These are phyloP conservation scores for Chelmon rostratus DNA, from an alignment of 2,797 vertebrate species.

Conservation along the genomic window DNA sequence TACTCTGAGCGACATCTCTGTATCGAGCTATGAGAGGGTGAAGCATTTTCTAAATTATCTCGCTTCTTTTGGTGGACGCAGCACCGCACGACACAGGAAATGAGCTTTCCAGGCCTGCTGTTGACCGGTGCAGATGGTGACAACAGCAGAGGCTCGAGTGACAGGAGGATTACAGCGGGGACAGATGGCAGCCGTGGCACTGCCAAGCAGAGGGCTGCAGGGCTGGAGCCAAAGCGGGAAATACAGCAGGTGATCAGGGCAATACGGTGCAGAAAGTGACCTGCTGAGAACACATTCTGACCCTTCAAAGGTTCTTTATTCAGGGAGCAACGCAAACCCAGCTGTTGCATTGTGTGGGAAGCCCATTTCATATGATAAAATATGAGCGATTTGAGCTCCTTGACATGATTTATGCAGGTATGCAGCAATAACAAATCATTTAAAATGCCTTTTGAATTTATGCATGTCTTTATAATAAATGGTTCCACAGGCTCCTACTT, in stretches of 20 bases:
- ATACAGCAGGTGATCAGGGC: conserved; percentile 48
- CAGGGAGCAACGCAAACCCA: background rate
- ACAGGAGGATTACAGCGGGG: conserved; percentile 63
- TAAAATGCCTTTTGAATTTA: background rate
- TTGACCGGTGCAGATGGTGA: conserved; percentile 54
- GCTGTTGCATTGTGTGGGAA: conserved; percentile 9
- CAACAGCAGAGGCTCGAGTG: conserved; percentile 42
- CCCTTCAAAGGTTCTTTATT: conserved; percentile 12
- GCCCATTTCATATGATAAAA: background rate
- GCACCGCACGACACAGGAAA: background rate
- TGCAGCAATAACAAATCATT: background rate
- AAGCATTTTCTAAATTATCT: background rate
- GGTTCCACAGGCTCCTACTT: background rate
- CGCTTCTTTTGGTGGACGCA: background rate
- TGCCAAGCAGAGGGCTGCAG: conserved; percentile 31
- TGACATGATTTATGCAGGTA: background rate
- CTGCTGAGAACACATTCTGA: conserved; percentile 10
- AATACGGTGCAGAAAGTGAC: conserved; percentile 33
- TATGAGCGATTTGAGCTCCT: background rate
- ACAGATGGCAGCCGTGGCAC: conserved; percentile 65
- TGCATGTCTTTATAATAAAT: background rate
- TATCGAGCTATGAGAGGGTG: background rate
- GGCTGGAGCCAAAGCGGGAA: conserved; percentile 32
- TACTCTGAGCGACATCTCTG: background rate
- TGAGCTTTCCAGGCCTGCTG: conserved; percentile 31